Base-by-base conservation (phyloP, 1,140 invertebrate species). In the Drosophila sp. region DNA sequence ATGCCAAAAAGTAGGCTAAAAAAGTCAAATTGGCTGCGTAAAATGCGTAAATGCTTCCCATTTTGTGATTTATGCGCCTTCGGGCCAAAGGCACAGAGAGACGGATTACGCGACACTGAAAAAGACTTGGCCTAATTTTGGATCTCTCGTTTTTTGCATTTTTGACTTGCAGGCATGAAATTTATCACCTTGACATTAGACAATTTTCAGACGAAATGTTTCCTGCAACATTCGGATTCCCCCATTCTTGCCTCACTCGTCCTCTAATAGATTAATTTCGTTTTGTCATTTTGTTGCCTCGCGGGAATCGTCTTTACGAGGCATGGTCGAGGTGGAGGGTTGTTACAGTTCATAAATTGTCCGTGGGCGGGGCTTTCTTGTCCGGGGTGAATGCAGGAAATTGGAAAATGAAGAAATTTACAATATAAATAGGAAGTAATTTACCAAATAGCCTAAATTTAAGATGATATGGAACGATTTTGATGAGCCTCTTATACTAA, bases 251-350 rank as follows among this genome's bases (percentile, higher is more conserved):
- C 56, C 72, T 72, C 73, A 38, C 65, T 80, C 60, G 33, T 70
- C 38, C 75, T 73, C 84, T 87, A 86, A 86, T 83, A 86, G 83
- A 86, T 86, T 86, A 83, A 87, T 78, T 87, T 87, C 84, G 72
- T 83, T 87, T 79, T 85, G 81, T 85, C 74, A 77, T 80, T 84
- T 29, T 72, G 77, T 72, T 67, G 66, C 66, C 80, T 60, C 54
- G 57, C 50, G 79, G 61, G 38, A 23, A 60, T 17, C 29, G 50
- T 25, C n/a, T 3, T 50, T 66, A 41, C 44, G 57, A 35, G 50
- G 6, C 33, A 38, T 11, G 25, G 35, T 29, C 8, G 30, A 30
- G 5, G 27, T 2, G 44, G 67, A 27, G 69, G 44, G 6, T 38
- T 35, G 56, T 58, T 25, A 58, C 68, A 65, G 35, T 66, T 82